Conservation (phyloP, 1,140 invertebrate species). For the Drosophila parvula region DNA sequence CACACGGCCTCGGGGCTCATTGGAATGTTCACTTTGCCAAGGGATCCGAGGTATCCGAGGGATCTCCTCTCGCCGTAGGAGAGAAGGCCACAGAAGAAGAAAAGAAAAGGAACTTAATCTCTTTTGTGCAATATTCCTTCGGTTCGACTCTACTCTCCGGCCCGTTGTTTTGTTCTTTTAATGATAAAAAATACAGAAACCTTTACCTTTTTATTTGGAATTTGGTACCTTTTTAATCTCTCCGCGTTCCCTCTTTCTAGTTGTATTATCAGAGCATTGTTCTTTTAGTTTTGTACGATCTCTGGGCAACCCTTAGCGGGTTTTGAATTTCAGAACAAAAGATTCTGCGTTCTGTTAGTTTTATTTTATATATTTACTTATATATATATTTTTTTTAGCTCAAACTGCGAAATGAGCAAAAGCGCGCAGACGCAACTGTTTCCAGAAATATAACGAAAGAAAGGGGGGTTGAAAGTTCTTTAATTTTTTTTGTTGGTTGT, state of each 20-base stretch:
- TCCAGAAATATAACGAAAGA: conserved; percentile 17
- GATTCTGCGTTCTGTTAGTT: conserved; percentile 45
- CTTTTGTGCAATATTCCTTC: conserved; percentile 76
- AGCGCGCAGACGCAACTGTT: conserved; percentile 78
- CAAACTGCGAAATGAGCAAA: conserved; percentile 69
- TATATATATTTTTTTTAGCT: conserved; percentile 5
- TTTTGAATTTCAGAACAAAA: conserved; percentile 79
- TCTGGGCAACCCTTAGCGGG: conserved; percentile 65
- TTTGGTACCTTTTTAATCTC: conserved; percentile 82
- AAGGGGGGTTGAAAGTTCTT: conserved; percentile 19
- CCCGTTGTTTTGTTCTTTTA: conserved; percentile 76
- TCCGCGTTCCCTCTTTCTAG: conserved; percentile 35
- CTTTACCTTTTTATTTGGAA: conserved; percentile 81
- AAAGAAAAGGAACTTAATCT: conserved; percentile 77
- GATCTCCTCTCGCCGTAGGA: conserved; percentile 17
- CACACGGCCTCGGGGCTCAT: conserved; percentile 12
- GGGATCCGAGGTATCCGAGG: conserved; percentile 27
- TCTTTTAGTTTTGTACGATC: conserved; percentile 61
- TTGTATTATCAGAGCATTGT: conserved; percentile 77
- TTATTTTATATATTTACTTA: conserved; percentile 16
- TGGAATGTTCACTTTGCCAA: conserved; percentile 76
- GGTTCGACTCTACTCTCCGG: conserved; percentile 18
- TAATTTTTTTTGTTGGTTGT: background rate
- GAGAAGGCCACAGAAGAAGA: conserved; percentile 11
- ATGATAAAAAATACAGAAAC: conserved; percentile 78